Percentiles rank a stretch among this genome's conserved stretches.
phyloP scores from a whole-genome alignment of 2,113 vertebrate genomes.

The Tretioscincus oriximinensis region DNA sequence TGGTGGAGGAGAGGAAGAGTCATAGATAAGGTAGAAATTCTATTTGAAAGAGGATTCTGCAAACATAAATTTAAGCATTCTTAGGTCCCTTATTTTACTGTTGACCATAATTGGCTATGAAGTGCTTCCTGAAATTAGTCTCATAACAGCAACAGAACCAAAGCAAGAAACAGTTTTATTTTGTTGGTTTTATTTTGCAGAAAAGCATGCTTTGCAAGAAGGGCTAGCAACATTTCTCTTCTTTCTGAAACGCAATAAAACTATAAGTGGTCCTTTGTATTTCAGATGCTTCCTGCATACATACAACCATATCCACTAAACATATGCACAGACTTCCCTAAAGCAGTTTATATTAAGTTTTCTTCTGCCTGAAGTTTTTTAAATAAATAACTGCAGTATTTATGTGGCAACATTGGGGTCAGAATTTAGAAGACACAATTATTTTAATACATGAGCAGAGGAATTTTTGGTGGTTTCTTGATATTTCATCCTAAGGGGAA shows the following conservation, averaged over 20 bases:
- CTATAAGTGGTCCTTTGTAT: not conserved
- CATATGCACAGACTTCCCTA: not conserved
- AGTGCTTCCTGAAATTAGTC: not conserved
- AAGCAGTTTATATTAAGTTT: not conserved
- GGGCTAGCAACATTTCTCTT: not conserved
- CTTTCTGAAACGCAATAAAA: not conserved
- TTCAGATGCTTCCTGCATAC: not conserved
- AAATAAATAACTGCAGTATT: not conserved
- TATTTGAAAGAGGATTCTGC: not conserved
- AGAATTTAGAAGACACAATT: not conserved
- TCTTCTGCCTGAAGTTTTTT: not conserved
- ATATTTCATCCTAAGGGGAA: not conserved
- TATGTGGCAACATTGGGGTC: not conserved
- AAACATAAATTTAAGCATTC: not conserved
- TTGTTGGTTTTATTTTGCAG: not conserved
- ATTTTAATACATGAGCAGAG: not conserved
- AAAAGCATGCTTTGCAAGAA: no score
- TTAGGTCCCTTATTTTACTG: not conserved
- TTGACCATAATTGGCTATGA: not conserved
- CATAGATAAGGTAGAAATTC: not conserved
- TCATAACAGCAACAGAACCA: not conserved
- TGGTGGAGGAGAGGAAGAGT: not conserved
- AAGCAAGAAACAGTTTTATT: not conserved
- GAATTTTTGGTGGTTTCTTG: not conserved
- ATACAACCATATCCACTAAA: not conserved